These are phyloP conservation scores for Anolis sagrei DNA, from an alignment of 2,113 vertebrate genomes.

Conservation along the genomic window DNA sequence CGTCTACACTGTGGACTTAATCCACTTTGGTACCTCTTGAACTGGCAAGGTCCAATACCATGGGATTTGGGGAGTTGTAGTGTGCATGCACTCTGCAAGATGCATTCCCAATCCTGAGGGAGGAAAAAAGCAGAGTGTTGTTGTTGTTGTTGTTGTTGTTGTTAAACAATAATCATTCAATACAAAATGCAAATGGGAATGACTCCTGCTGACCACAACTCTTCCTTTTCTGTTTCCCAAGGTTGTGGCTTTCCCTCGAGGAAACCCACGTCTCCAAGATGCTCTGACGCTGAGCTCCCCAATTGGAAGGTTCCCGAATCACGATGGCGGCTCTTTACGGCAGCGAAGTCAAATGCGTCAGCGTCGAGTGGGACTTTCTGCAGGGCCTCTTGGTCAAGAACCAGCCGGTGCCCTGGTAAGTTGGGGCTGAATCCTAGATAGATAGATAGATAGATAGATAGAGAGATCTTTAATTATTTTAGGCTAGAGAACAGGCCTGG, in stretches of 20 bases:
- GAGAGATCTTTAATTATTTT: no score
- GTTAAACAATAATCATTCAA: no score
- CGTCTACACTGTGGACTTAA: no score
- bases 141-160: no score
- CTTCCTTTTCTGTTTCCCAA: constrained; percentile 51
- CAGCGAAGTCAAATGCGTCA: constrained; percentile 84
- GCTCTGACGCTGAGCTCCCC: constrained; percentile 69
- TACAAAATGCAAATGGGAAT: background rate
- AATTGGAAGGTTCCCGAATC: constrained; percentile 32
- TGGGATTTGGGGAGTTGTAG: no score
- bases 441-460: no score
- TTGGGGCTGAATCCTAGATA: background rate
- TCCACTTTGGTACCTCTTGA: no score
- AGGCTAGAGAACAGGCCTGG: no score
- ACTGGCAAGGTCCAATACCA: no score
- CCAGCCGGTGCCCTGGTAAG: constrained; percentile 88
- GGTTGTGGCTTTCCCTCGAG: constrained; percentile 69
- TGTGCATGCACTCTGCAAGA: no score
- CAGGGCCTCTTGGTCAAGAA: constrained; percentile 88
- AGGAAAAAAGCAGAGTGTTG: no score
- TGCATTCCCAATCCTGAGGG: no score
- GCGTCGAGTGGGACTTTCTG: constrained; percentile 90
- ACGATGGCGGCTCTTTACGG: constrained; percentile 87
- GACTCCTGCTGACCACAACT: background rate
- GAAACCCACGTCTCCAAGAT: constrained; percentile 72